phyloP scores from a whole-genome alignment of 2,797 vertebrate species.

The Vireo griseus region DNA sequence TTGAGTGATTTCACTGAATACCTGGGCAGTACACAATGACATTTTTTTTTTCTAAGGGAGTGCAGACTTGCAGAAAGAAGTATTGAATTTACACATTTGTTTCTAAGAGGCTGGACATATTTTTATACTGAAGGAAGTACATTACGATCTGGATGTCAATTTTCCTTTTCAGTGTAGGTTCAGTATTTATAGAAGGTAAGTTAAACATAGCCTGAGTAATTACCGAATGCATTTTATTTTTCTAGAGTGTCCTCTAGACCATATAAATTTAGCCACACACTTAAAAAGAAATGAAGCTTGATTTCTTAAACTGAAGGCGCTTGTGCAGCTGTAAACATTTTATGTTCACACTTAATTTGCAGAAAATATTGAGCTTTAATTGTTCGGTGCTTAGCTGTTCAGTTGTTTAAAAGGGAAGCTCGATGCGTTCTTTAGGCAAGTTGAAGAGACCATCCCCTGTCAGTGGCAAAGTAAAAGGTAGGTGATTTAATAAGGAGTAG shows the following conservation, averaged over 20 bases:
- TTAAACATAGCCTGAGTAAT: neutral
- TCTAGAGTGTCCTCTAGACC: neutral
- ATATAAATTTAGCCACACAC: neutral
- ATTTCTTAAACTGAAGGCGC: neutral
- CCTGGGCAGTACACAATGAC: neutral
- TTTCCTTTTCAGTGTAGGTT: neutral
- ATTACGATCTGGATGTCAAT: neutral
- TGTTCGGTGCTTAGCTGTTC: neutral
- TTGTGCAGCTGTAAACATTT: conserved; percentile 40
- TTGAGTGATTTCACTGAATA: conserved; percentile 28
- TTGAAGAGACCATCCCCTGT: neutral
- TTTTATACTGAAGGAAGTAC: neutral
- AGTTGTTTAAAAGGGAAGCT: neutral
- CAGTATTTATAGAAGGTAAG: conserved; percentile 6
- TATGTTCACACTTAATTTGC: conserved; percentile 6
- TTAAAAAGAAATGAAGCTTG: conserved; percentile 38
- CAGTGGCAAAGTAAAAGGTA: neutral
- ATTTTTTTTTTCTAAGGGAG: neutral
- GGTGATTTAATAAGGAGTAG: neutral
- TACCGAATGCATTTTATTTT: neutral
- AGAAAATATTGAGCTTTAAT: conserved; percentile 39
- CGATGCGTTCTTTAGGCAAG: neutral
- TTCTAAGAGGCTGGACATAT: neutral
- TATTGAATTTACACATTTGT: neutral
- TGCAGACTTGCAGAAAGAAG: neutral